Conservation (phyloP, 2,797 vertebrate genomes). For the Rhabdophis nuchalis region DNA sequence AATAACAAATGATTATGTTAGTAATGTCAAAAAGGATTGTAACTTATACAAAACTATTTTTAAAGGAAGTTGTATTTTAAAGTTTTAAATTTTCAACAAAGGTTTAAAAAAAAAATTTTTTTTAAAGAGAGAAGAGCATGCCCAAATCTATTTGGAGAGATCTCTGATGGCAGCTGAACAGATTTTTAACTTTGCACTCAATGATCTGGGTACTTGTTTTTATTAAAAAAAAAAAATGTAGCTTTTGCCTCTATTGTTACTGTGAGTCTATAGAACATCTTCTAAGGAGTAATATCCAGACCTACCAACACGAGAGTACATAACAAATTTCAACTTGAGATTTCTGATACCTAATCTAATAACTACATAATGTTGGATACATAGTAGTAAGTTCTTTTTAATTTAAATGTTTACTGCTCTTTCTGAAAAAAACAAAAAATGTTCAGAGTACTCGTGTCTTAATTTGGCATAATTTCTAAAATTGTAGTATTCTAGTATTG, state of each 20-base stretch:
- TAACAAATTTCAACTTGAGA: not conserved
- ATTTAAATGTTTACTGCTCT: not conserved
- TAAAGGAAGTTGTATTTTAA: too few species aligned
- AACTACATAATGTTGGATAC: not conserved
- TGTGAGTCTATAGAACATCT: not conserved
- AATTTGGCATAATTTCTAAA: conserved; percentile 25
- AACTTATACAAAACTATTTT: too few species aligned
- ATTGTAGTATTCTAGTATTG: conserved; percentile 13
- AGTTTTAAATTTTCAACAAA: too few species aligned
- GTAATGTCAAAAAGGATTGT: too few species aligned
- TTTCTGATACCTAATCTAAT: not conserved
- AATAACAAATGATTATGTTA: too few species aligned
- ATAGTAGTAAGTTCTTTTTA: not conserved
- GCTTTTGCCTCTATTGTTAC: not conserved
- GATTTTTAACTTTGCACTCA: not conserved
- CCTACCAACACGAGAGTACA: not conserved
- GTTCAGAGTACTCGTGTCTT: conserved; percentile 15
- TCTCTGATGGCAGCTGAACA: too few species aligned
- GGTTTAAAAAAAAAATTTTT: too few species aligned
- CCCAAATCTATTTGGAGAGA: not conserved
- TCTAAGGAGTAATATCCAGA: not conserved
- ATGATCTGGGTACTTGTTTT: too few species aligned
- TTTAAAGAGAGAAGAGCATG: not conserved
- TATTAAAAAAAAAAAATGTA: not conserved
- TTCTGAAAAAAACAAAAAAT: not conserved